These are phyloP conservation scores for Macrosiphum euphorbiae DNA, from an alignment of 2,888 invertebrate genomes.

Conservation along the genomic window DNA sequence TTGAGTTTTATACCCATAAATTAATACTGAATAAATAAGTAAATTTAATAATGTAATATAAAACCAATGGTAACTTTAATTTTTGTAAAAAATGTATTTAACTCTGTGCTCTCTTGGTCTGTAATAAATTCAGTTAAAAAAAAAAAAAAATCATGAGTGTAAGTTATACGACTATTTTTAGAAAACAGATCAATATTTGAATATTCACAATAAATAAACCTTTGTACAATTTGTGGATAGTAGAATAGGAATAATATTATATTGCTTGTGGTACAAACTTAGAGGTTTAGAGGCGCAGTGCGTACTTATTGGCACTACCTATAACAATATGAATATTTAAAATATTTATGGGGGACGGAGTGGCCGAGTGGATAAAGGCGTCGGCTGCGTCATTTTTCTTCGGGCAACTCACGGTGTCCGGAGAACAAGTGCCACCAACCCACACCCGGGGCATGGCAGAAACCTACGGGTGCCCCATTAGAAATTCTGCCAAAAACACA, in stretches of 20 bases:
- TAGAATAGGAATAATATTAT: neutral
- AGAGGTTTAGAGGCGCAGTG: neutral
- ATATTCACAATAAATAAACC: neutral
- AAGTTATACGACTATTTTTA: neutral
- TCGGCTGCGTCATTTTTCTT: too few relatives aligned
- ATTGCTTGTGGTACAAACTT: neutral
- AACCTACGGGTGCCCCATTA: too few relatives aligned
- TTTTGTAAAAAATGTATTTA: neutral
- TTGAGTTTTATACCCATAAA: neutral
- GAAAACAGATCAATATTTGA: neutral
- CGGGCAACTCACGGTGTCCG: too few relatives aligned
- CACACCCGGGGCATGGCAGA: too few relatives aligned
- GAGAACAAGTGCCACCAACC: too few relatives aligned
- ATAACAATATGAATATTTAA: neutral
- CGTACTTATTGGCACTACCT: too few relatives aligned
- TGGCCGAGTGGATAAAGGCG: too few relatives aligned
- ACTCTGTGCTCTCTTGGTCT: fast-evolving
- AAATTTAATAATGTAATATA: neutral
- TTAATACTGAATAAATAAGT: neutral
- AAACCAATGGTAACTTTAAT: neutral
- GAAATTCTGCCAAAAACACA: too few relatives aligned
- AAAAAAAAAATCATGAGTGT: neutral
- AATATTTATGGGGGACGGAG: too few relatives aligned
- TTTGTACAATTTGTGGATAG: neutral
- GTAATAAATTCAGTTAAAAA: neutral